Evolutionary conservation across 2,888 invertebrate species (phyloP), one percentile per base, ranked within the genome.

Genomic region (Tetragnatha montana): DNA sequence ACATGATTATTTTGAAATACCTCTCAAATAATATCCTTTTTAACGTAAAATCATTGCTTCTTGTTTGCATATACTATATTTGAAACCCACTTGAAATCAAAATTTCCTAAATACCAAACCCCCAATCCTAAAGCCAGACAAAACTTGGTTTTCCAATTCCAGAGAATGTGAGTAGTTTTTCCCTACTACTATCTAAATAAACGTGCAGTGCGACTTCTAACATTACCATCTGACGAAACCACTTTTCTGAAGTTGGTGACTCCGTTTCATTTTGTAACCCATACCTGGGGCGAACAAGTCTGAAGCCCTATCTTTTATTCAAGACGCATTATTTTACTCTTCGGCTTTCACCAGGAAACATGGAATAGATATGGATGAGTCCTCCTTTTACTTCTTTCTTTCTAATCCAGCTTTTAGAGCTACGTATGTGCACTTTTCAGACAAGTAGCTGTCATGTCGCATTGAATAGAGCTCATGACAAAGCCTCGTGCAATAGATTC

Each of bases 291-390:
- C 19, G 60, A 80, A 60, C 60, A 60, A 60, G 50, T 71, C 6
- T 47, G 35, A 17, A 60, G 60, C 14, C 10, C 60, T 10, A 81
- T 81, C 47, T 70, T 81, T 81, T 81, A 81, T 81, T 81, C 70
- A 81, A 47, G 81, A 71, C 35, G 71, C 81, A 81, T 50, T 81
- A 81, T 69, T 81, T 81, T 70, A 50, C 81, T 81, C 71, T 71
- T 71, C 81, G 71, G 71, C 35, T 70, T 81, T 70, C 70, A 51
- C 50, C 70, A 10, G 19, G 21, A n/a, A 71, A 71, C 70, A 70
- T 50, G 70, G 49, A 70, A 81, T 81, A 81, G 70, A 81, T 81
- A 71, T 81, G 17, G 70, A 81, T 70, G 70, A 19, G 69, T 80
- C 69, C 71, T 80, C 69, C 71, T 47, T 60, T 60, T 60, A 60